These are phyloP conservation scores for Acleris sparsana DNA, from an alignment of 2,888 invertebrate genomes.

Conservation along the genomic window DNA sequence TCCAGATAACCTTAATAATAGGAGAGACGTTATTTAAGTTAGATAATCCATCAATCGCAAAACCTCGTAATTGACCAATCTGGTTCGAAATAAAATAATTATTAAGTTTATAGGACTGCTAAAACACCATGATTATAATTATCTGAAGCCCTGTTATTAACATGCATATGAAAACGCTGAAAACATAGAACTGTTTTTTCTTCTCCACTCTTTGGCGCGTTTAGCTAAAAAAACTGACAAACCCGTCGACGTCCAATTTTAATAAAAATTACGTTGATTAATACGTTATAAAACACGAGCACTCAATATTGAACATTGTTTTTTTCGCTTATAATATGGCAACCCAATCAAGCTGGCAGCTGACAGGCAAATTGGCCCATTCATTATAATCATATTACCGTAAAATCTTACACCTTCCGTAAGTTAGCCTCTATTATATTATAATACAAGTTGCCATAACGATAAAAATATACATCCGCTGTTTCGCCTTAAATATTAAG, in stretches of 20 bases:
- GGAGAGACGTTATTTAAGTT: no score
- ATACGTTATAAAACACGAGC: conserved; percentile 34
- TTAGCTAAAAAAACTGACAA: neutral
- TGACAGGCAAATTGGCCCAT: conserved; percentile 41
- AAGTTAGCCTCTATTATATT: conserved; percentile 62
- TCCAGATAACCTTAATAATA: no score
- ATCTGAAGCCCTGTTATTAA: no score
- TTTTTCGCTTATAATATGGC: conserved; percentile 26
- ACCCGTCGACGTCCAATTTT: conserved; percentile 30
- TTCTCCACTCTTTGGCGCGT: no score
- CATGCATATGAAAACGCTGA: no score
- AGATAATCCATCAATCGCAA: no score
- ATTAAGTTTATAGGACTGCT: no score
- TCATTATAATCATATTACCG: conserved; percentile 54
- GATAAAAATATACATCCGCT: conserved; percentile 70
- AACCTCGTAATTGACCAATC: no score
- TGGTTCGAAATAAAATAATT: no score
- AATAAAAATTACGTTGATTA: conserved; percentile 39
- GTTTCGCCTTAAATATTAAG: conserved; percentile 75
- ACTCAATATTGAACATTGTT: conserved; percentile 8
- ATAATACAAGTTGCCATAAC: conserved; percentile 59
- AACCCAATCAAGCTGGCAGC: conserved; percentile 34
- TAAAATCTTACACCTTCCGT: conserved; percentile 63
- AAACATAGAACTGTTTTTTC: no score
- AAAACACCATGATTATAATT: no score